These are phyloP conservation scores for Adoxophyes honmai DNA, from an alignment of 1,140 invertebrate species.

Conservation along the genomic window DNA sequence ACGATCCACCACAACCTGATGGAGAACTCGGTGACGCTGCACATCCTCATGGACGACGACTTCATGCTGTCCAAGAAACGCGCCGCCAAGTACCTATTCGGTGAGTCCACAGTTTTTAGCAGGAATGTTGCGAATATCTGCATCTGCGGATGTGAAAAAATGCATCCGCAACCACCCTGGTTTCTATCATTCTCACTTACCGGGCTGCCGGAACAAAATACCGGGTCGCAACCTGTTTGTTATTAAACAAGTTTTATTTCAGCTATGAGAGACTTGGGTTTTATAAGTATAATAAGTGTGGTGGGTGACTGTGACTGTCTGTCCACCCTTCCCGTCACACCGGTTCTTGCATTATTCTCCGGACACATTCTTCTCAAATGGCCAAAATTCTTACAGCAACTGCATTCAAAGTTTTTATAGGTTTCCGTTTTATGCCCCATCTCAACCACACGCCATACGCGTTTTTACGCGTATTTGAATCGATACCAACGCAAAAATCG, in stretches of 20 bases:
- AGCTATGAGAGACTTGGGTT: too few species aligned
- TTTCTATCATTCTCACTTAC: too few species aligned
- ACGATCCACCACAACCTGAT: conserved; percentile 86
- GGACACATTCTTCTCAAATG: not conserved
- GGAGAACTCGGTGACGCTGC: conserved; percentile 88
- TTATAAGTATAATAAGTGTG: too few species aligned
- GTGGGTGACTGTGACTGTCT: not conserved
- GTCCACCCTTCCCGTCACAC: not conserved
- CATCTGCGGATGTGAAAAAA: too few species aligned
- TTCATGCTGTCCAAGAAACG: conserved; percentile 84
- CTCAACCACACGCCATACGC: not conserved
- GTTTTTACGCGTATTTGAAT: too few species aligned
- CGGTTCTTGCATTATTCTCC: not conserved
- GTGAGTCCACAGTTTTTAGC: too few species aligned
- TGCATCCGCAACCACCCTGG: too few species aligned
- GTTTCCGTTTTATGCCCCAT: not conserved
- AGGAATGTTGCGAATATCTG: too few species aligned
- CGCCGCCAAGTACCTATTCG: conserved; percentile 85
- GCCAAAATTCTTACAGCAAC: not conserved
- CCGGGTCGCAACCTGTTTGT: too few species aligned
- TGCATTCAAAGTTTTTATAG: conserved; percentile 2
- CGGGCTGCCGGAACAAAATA: too few species aligned
- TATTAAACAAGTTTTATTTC: too few species aligned
- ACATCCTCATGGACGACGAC: conserved; percentile 89
- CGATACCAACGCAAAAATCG: too few species aligned